phyloP scores from a whole-genome alignment of 2,113 vertebrate genomes.

The Mastomys natalensis region DNA sequence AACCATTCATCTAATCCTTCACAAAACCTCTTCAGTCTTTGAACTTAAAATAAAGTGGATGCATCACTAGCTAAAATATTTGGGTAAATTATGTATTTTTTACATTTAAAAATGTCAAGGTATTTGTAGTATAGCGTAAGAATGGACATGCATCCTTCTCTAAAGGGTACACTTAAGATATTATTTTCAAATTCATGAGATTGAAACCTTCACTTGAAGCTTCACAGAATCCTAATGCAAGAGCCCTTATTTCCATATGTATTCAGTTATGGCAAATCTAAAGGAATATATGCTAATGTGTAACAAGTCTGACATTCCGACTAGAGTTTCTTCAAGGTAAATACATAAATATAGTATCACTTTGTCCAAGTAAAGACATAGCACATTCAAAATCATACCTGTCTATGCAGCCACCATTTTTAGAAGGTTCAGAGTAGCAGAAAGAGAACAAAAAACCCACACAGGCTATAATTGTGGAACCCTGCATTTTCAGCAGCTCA shows the following conservation, averaged over 20 bases:
- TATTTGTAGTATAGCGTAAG: background rate
- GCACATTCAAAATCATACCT: conserved; percentile 58
- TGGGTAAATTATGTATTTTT: background rate
- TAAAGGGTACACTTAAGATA: background rate
- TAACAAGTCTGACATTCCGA: conserved; percentile 27
- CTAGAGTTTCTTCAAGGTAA: conserved; percentile 25
- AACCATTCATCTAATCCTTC: background rate
- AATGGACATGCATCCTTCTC: background rate
- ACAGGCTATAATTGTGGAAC: background rate
- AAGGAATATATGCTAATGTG: conserved; percentile 58
- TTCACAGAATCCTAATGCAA: background rate
- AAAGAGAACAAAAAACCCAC: background rate
- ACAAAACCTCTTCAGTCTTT: background rate
- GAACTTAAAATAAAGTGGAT: background rate
- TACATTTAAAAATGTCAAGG: background rate
- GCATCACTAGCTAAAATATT: background rate
- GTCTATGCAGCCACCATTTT: conserved; percentile 59
- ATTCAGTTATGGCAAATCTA: conserved; percentile 22
- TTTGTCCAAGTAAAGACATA: conserved; percentile 53
- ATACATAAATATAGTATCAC: conserved; percentile 52
- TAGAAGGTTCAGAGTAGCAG: background rate
- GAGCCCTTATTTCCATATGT: background rate
- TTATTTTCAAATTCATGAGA: background rate
- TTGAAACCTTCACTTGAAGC: conserved; percentile 39
- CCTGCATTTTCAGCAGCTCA: background rate